Conservation (phyloP, 1,140 invertebrate genomes). For the Acromyrmex heyeri region DNA sequence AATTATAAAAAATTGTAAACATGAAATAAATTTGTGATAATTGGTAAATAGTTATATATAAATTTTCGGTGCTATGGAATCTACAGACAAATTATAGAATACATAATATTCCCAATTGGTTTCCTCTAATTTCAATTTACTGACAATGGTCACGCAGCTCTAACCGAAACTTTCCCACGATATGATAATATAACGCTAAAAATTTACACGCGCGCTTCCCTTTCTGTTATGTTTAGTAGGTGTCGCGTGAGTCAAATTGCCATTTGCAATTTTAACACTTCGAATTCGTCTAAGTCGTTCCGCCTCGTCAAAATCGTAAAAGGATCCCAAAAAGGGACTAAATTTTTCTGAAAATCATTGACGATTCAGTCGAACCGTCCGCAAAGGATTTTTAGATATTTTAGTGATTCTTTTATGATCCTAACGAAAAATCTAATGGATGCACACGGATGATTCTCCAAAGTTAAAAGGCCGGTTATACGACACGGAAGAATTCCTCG, state of each 20-base stretch:
- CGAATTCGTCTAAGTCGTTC: background rate
- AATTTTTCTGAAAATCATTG: background rate
- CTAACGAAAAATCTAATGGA: conserved; percentile 3
- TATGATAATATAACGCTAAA: background rate
- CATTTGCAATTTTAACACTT: conserved; percentile 31
- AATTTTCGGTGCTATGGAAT: background rate
- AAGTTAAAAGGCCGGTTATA: conserved; percentile 58
- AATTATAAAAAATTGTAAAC: background rate
- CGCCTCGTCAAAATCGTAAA: conserved; percentile 16
- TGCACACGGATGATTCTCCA: conserved; percentile 23
- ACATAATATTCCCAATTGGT: conserved; percentile 4
- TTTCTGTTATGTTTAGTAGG: conserved; percentile 4
- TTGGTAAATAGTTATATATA: background rate
- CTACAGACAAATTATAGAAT: conserved; percentile 3
- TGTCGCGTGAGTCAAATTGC: conserved; percentile 17
- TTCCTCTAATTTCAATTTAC: conserved; percentile 25
- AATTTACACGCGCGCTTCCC: background rate
- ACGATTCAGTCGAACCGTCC: background rate
- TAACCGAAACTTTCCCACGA: conserved; percentile 27
- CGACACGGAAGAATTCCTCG: conserved; percentile 54
- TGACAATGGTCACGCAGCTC: conserved; percentile 16
- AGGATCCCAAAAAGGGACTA: background rate
- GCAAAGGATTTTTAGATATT: background rate
- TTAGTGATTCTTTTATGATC: conserved; percentile 48
- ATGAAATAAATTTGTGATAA: background rate